Percentiles rank a stretch among this genome's conserved stretches.
Conservation (phyloP, 2,113 vertebrate genomes). For the Cettia cetti region DNA sequence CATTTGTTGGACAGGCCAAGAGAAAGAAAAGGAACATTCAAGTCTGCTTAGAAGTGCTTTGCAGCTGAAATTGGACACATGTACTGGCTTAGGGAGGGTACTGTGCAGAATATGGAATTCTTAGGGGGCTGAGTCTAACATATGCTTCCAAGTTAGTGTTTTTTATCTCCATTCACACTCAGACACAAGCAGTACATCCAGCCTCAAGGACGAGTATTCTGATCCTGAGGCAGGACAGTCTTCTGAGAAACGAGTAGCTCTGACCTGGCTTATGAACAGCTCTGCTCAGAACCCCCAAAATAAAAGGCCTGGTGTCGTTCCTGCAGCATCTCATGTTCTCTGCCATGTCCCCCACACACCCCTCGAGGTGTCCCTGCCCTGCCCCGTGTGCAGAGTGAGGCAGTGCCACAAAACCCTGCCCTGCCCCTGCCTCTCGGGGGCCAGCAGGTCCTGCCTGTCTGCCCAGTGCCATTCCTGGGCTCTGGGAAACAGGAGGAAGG, state of each 20-base stretch:
- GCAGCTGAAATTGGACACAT: not conserved
- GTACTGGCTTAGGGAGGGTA: not conserved
- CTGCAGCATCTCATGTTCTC: conserved; percentile 9
- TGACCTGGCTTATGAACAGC: not conserved
- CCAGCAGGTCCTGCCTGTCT: not conserved
- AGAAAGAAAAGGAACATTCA: not conserved
- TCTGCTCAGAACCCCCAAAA: not conserved
- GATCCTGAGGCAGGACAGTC: not conserved
- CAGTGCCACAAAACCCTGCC: not conserved
- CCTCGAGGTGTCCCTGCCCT: not conserved
- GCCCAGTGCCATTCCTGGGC: not conserved
- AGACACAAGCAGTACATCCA: not conserved
- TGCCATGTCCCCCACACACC: not conserved
- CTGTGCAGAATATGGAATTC: not conserved
- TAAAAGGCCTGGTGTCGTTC: not conserved
- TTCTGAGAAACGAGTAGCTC: not conserved
- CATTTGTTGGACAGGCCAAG: not conserved
- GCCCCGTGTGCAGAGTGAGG: rapidly evolving
- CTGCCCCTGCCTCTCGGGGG: not conserved
- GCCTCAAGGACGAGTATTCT: not conserved
- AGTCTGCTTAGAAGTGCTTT: not conserved
- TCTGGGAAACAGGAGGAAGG: not conserved
- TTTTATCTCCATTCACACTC: not conserved
- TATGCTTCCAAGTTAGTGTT: not conserved
- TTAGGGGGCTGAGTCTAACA: not conserved